phyloP scores from a whole-genome alignment of 1,140 invertebrate genomes.

The Zeugodacus cucurbitae region DNA sequence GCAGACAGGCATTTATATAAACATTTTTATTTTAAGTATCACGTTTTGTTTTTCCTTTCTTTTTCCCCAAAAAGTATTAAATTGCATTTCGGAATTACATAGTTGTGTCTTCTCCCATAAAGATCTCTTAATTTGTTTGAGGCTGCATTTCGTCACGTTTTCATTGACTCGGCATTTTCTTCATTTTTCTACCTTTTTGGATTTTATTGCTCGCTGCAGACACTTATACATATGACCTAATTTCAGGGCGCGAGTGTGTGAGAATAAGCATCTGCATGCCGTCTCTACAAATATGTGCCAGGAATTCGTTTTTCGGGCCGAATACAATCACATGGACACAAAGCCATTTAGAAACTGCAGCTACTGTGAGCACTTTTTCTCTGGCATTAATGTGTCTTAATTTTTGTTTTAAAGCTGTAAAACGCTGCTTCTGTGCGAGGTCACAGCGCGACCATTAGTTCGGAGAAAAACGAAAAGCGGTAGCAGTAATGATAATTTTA shows the following conservation, averaged over 20 bases:
- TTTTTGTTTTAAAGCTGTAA: neutral
- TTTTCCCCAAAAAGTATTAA: neutral
- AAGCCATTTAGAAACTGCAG: neutral
- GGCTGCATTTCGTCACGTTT: constrained; percentile 27
- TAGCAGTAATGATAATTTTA: neutral
- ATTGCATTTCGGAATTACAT: constrained; percentile 11
- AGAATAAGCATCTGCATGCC: neutral
- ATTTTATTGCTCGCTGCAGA: neutral
- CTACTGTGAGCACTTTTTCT: neutral
- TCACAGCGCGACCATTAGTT: neutral
- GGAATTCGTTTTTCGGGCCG: neutral
- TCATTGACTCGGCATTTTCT: constrained; percentile 1
- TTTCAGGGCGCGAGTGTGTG: neutral
- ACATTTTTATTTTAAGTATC: neutral
- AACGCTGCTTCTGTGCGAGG: neutral
- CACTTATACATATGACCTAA: neutral
- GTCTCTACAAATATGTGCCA: neutral
- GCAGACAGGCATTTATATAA: neutral
- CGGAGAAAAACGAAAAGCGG: neutral
- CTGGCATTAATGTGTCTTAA: neutral
- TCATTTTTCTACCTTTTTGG: constrained; percentile 12
- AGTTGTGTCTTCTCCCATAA: neutral
- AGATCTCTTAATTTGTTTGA: constrained; percentile 28
- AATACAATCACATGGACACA: neutral
- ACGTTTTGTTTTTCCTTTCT: neutral